Base-by-base conservation (phyloP, 2,888 invertebrate species). In the Lochmaea crataegi region DNA sequence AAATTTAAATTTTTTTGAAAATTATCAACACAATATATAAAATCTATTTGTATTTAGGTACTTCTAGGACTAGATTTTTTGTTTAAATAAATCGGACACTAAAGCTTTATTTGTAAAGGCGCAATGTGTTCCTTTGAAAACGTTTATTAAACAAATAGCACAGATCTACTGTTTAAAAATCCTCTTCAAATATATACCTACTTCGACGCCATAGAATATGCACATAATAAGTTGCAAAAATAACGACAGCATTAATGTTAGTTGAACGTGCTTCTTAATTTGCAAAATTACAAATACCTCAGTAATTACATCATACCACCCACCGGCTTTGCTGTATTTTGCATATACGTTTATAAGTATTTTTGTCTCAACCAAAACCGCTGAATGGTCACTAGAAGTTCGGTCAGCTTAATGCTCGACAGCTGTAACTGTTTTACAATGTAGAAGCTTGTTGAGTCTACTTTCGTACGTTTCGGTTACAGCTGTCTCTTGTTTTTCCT, bases 391-490 rank as follows among this genome's bases (percentile, higher is more conserved):
- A 63, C 53, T 53, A 56, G 18, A 38, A 60, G 18, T 18, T 53
- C 11, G 69, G 63, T 69, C 69, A 69, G 63, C 48, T 63, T 69
- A 56, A 63, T 69, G 32, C 53, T 63, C 38, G 63, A 48, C 69
- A 69, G 69, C 69, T 69, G 69, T 69, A 69, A 61, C 56, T 58
- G 57, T 57, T 67, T 67, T 67, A 67, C 61, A 63, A 56, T 61
- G 69, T 61, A 69, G 53, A 69, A 51, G 68, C 61, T 69, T 69
- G 69, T 69, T 69, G 69, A 63, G 69, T 69, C 69, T 69, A 69
- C 69, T 61, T 41, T 69, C 63, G 51, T 32, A 14, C 63, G 22
- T 51, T 53, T 45, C 32, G 60, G 57, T 57, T 18, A 61, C 69
- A 69, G 69, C 69, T 69, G 69, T 45, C 56, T 63, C 9, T 69